Evolutionary conservation across 64 coral and sea anemone genomes (phyloP).

Genomic region (Montipora cactus): DNA sequence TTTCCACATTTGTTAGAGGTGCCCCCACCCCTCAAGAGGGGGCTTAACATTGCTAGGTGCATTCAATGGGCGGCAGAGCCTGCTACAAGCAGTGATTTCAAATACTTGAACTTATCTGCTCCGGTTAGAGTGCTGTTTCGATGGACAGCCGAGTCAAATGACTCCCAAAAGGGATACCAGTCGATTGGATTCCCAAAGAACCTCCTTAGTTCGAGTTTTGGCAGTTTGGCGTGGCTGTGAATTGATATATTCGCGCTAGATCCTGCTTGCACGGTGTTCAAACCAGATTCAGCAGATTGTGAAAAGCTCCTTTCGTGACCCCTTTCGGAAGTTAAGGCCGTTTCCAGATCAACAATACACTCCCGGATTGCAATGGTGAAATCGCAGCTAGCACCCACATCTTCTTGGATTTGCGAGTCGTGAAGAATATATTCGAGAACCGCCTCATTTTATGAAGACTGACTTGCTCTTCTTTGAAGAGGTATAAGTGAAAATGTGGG

Average conservation of each 20-base stretch:
- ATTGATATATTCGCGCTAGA: not conserved
- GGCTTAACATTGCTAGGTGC: not conserved
- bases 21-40: too few relatives aligned
- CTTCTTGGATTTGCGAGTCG: not conserved
- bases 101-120: not conserved
- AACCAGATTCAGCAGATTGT: not conserved
- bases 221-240: conserved; percentile 32
- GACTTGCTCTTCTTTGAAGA: too few relatives aligned
- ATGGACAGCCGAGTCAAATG: conserved; percentile 38
- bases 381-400: conserved; percentile 3
- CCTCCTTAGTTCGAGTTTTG: conserved; percentile 49
- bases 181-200: conserved; percentile 2
- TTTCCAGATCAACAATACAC: not conserved
- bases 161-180: conserved; percentile 53
- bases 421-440: not conserved
- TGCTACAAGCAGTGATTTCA: conserved; percentile 17
- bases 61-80: conserved; percentile 18
- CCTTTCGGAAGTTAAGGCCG: not conserved
- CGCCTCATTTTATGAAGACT: not conserved
- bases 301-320: not conserved
- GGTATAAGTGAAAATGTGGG: too few relatives aligned
- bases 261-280: not conserved
- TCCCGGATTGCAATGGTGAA: not conserved
- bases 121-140: not conserved
- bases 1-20: not conserved